Conservation (phyloP, 1,140 invertebrate species). For the Thalassaphorura encarpata region DNA sequence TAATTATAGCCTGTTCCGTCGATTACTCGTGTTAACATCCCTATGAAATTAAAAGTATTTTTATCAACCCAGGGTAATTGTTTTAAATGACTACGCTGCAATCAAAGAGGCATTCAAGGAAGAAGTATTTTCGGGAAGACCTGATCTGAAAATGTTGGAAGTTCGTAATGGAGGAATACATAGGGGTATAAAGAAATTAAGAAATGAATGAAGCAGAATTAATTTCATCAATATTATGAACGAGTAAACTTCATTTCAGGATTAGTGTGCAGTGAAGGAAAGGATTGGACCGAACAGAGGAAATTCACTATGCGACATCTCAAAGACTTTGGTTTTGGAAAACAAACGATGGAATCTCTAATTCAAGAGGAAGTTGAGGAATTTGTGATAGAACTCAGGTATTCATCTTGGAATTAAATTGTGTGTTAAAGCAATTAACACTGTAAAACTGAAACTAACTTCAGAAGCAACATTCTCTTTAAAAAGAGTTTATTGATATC, state of each 20-base stretch:
- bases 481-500: too few species aligned
- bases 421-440: too few species aligned
- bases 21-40: background rate
- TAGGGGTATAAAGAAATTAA: constrained; percentile 16
- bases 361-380: constrained; percentile 28
- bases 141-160: constrained; percentile 31
- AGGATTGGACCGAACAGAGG: constrained; percentile 28
- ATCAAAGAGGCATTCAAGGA: constrained; percentile 32
- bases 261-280: constrained; percentile 31
- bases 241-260: constrained; percentile 15
- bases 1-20: constrained; percentile 4
- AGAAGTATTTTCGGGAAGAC: constrained; percentile 27
- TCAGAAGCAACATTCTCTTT: too few species aligned
- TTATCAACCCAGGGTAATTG: constrained; percentile 20
- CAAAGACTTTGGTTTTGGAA: constrained; percentile 27
- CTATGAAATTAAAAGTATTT: background rate
- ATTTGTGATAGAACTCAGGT: constrained; percentile 19
- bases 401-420: too few species aligned
- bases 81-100: constrained; percentile 27
- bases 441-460: too few species aligned
- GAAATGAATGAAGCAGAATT: too few species aligned
- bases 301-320: constrained; percentile 31
- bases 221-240: background rate
- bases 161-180: constrained; percentile 28
- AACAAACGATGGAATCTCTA: constrained; percentile 24